Conservation (phyloP, 2,113 vertebrate species). For the Camelus dromedarius region DNA sequence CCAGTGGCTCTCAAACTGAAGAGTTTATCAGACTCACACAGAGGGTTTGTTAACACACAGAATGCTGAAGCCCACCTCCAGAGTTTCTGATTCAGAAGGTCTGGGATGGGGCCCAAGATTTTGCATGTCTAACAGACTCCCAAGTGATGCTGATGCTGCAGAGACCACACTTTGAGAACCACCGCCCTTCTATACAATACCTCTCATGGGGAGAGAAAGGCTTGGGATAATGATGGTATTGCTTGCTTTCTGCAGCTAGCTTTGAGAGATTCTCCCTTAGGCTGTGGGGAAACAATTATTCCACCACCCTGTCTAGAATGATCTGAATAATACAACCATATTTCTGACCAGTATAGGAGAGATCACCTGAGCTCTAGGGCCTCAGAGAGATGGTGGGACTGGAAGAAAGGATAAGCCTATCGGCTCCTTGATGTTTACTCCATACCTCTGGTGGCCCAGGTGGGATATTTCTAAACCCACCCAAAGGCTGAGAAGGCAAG, state of each 20-base stretch:
- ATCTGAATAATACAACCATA: neutral
- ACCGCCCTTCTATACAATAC: neutral
- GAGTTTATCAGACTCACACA: neutral
- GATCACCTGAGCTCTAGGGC: neutral
- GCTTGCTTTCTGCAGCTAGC: neutral
- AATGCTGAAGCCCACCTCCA: neutral
- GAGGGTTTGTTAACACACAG: neutral
- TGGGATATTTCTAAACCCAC: neutral
- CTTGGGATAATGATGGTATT: neutral
- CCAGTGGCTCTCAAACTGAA: neutral
- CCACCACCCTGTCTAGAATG: neutral
- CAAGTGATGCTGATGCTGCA: neutral
- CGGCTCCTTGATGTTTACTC: neutral
- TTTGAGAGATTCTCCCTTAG: slow-evolving; percentile 1
- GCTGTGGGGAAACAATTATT: neutral
- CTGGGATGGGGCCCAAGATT: neutral
- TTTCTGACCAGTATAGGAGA: neutral
- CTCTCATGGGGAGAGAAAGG: neutral
- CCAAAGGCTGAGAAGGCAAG: slow-evolving; percentile 20
- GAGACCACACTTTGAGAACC: neutral
- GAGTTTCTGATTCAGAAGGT: slow-evolving; percentile 26
- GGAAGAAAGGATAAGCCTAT: neutral
- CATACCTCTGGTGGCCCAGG: neutral
- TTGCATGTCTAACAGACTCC: neutral
- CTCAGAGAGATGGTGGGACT: neutral